Conservation (phyloP, 2,797 vertebrate genomes). For the Sebastes hubbsi region DNA sequence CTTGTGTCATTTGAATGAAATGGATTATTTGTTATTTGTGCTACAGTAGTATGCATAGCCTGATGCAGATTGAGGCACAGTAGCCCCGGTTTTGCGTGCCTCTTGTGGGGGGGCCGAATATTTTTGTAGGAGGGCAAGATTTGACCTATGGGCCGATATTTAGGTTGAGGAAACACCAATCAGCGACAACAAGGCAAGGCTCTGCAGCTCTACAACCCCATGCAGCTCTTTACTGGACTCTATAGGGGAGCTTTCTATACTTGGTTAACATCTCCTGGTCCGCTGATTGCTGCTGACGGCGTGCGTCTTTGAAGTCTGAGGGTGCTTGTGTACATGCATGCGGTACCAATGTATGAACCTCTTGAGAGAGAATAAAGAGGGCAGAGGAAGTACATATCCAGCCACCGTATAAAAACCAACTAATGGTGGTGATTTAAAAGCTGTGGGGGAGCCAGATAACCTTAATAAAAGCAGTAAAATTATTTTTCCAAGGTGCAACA, state of each 20-base stretch:
- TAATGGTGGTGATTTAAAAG: slow-evolving; percentile 25
- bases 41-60: too few species aligned
- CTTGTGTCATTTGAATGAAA: background rate
- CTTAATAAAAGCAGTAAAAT: slow-evolving; percentile 12
- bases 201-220: background rate
- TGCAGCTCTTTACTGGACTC: slow-evolving; percentile 19
- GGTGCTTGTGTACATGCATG: background rate
- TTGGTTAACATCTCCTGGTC: slow-evolving; percentile 4
- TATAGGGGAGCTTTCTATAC: slow-evolving; percentile 9
- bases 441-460: background rate
- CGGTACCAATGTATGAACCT: background rate
- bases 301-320: slow-evolving; percentile 45
- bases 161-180: slow-evolving; percentile 37
- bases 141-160: too few species aligned
- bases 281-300: slow-evolving; percentile 45
- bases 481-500: slow-evolving; percentile 18
- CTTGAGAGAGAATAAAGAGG: slow-evolving; percentile 19
- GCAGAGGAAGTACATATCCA: background rate
- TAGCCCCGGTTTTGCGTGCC: too few species aligned
- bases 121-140: too few species aligned
- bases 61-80: too few species aligned
- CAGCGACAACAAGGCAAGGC: background rate
- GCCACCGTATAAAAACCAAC: background rate
- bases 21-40: background rate
- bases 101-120: too few species aligned